Evolutionary conservation across 2,113 vertebrate species (phyloP), one percentile per base, ranked within the genome.

Genomic region (Procavia capensis): DNA sequence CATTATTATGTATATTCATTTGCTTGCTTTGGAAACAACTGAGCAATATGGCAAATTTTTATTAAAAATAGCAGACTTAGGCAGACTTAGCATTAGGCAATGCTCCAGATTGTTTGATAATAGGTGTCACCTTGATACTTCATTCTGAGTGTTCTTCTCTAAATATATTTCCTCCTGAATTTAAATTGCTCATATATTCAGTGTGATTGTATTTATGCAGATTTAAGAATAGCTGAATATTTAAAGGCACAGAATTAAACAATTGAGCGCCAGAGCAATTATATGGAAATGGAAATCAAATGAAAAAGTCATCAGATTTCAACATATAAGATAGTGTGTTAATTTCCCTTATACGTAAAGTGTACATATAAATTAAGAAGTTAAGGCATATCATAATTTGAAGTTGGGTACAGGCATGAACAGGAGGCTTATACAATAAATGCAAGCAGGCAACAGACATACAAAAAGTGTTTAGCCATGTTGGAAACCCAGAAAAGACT

Each of bases 81-180:
- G n/a, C n/a, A n/a, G n/a, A n/a, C n/a, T n/a, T n/a, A n/a, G n/a
- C n/a, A n/a, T 97, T 97, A 87, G 90, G 85, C 96, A 96, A 14
- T 11, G 43, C 81, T 95, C 34, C 75, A 47, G 20, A 0, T 66
- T 94, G 90, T 97, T 95, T 94, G 84, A 94, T 97, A 95, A 95
- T 64, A 96, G 82, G 57, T 97, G 89, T 96, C 94, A 98, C 89
- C 93, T 97, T 81, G 3, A 34, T 75, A 91, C 54, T 95, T 88
- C 0, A 0, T 72, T 90, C 74, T 34, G 47, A 91, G 83, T 90
- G 22, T 91, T 97, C 75, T 82, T 97, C 93, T 95, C 61, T 84
- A 96, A 95, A 94, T 94, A 43, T 43, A 43, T 78, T 95, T 96
- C 2, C 16, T 97, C 47, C 83, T 95, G 93, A 96, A 94, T 90